Evolutionary conservation across 2,888 invertebrate species (phyloP).

Genomic region (Corbicula japonica): DNA sequence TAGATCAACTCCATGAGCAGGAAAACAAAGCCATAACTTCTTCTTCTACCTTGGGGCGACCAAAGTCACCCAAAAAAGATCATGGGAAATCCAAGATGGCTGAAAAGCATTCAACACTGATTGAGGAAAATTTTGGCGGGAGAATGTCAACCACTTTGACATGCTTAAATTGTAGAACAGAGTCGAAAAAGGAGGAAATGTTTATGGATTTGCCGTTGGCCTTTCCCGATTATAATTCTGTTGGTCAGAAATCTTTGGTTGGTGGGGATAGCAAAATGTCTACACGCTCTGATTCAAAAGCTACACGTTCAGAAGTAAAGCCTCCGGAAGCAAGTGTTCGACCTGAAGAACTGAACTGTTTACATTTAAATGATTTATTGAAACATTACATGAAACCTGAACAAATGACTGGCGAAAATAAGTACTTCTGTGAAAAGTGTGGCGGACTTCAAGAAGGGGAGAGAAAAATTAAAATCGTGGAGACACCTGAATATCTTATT

Average conservation of each 20-base stretch:
- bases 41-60: conserved; percentile 15
- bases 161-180: conserved; percentile 91
- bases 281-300: conserved; percentile 22
- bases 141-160: conserved; percentile 91
- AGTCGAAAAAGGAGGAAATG: conserved; percentile 92
- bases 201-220: conserved; percentile 91
- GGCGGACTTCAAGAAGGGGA: conserved; percentile 92
- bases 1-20: conserved; percentile 92
- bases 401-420: conserved; percentile 92
- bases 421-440: conserved; percentile 93
- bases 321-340: not conserved
- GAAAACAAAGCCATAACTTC: conserved; percentile 85
- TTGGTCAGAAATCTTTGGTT: conserved; percentile 59
- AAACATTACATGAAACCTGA: conserved; percentile 93
- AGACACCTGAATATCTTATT: conserved; percentile 92
- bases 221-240: conserved; percentile 81
- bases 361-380: conserved; percentile 91
- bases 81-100: conserved; percentile 5
- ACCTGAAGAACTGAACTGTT: conserved; percentile 44
- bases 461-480: conserved; percentile 90
- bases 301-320: not conserved
- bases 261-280: conserved; percentile 66
- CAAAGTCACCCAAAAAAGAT: conserved; percentile 33
- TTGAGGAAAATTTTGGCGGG: conserved; percentile 93
- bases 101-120: conserved; percentile 84